Evolutionary conservation across 2,888 invertebrate genomes (phyloP), one percentile per base, ranked within the genome.

Genomic region (Campoplex capitator): DNA sequence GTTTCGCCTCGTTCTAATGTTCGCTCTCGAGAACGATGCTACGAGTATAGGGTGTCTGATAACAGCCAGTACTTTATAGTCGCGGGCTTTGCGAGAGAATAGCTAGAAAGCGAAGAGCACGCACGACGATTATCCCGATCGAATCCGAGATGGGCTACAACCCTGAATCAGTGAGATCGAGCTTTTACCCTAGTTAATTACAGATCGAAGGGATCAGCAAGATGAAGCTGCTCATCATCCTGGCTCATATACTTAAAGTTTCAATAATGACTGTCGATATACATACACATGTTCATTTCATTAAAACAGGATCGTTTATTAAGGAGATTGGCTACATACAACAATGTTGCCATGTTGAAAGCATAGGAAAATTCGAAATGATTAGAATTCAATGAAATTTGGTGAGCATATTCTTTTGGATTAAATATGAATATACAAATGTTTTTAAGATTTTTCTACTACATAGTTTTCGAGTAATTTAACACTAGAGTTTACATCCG

Each of bases 41-140:
- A 67, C 16, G 76, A 73, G 77, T 58, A 65, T 51, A 6, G 38
- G 75, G 85, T 45, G 78, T 86, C 85, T 58, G 85, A 79, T 86
- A 86, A 75, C 85, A 58, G 23, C 45, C n/a, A 42, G 62, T 48
- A 67, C 67, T 85, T 78, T 85, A 85, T 79, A 83, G 73, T 54
- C 28, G 68, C 28, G 68, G 56, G 32, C 45, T 65, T 65, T 48
- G 23, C 23, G 23, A 16, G 67, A 23, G 48, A 45, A 45, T 32
- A 42, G 38, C 13, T 18, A 18, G 56, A 56, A 51, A 56, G 56
- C 35, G 4, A 67, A 23, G 32, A 68, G 75, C 68, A 51, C 83
- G 81, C 70, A 75, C 74, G 65, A 86, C 85, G 85, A 83, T 86
- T 86, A 86, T 75, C 83, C 45, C 82, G 68, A 82, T 83, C 78